These are phyloP conservation scores for Illadopsis cleaveri DNA, from an alignment of 2,113 vertebrate species.

Conservation along the genomic window DNA sequence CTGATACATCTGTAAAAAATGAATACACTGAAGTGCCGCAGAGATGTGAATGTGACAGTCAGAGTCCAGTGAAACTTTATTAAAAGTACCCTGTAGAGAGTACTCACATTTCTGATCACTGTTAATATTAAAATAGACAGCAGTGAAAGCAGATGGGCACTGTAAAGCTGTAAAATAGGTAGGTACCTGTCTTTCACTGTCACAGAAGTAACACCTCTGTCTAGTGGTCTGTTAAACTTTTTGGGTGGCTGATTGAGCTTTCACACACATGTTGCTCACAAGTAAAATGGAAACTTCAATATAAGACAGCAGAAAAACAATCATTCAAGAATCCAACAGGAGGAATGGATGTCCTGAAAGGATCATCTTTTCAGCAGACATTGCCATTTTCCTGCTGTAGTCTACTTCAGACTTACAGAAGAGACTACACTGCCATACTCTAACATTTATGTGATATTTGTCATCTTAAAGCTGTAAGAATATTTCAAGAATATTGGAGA, in stretches of 20 bases:
- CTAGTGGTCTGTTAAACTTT: background rate
- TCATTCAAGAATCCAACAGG: background rate
- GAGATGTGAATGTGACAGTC: background rate
- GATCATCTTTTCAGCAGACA: background rate
- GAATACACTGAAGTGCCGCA: background rate
- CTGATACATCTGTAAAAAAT: background rate
- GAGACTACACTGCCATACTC: background rate
- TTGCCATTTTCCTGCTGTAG: background rate
- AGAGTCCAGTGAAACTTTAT: background rate
- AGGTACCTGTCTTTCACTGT: background rate
- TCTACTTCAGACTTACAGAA: background rate
- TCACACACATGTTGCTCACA: background rate
- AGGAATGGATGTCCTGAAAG: background rate
- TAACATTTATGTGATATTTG: background rate
- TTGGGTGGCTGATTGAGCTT: background rate
- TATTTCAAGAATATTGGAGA: background rate
- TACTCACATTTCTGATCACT: background rate
- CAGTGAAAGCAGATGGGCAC: background rate
- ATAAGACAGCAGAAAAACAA: background rate
- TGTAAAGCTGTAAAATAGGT: background rate
- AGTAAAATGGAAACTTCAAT: background rate
- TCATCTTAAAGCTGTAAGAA: background rate
- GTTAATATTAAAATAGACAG: background rate
- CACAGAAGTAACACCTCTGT: background rate
- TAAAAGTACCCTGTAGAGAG: background rate